Base-by-base conservation (phyloP, 2,113 vertebrate species). In the Casuarius casuarius region DNA sequence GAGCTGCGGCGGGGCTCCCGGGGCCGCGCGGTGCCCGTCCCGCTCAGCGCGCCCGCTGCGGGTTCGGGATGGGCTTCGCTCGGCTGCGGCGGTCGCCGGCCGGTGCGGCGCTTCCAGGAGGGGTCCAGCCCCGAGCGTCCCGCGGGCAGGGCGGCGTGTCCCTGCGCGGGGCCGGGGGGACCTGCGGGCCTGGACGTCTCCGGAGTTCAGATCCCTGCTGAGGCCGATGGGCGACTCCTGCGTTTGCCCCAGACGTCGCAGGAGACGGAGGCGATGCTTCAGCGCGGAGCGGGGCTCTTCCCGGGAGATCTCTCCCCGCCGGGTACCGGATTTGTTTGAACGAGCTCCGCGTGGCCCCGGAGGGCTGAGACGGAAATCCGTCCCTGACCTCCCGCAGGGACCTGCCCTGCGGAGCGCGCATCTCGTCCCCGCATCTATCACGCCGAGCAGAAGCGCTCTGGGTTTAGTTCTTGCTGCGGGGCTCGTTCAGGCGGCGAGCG, bases 321-420 rank as follows among this genome's bases (percentile, higher is more conserved):
- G 11, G 73, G 87, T 46, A 38, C 73, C 42, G 46, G 56, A 3
- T 76, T 95, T 92, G 84, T 80, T 0, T 92, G 94, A 89, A 89
- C 84, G 91, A 90, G 77, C 91, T 92, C 84, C 68, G 81, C 25
- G 13, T 23, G 77, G 42, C 51, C 44, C 62, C 42, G 35, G 23
- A 90, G 66, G 46, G 44, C 74, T 83, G 85, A 35, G 76, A 33
- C 42, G 26, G 33, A 84, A 68, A 13, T 18, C 73, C 79, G 89
- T 11, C 89, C 87, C 89, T 44, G 48, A 95, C 26, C 48, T 92
- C 79, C 44, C 29, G 9, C 33, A 10, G 58, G 44, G 56, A 82
- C 79, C 70, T 84, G 70, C 17, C 71, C 12, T 0, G 1, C 44
- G 31, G 70, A 58, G 29, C 58, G 74, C 8, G 52, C 65, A 48